Base-by-base conservation (phyloP, 2,797 vertebrate species). In the Artibeus lituratus region DNA sequence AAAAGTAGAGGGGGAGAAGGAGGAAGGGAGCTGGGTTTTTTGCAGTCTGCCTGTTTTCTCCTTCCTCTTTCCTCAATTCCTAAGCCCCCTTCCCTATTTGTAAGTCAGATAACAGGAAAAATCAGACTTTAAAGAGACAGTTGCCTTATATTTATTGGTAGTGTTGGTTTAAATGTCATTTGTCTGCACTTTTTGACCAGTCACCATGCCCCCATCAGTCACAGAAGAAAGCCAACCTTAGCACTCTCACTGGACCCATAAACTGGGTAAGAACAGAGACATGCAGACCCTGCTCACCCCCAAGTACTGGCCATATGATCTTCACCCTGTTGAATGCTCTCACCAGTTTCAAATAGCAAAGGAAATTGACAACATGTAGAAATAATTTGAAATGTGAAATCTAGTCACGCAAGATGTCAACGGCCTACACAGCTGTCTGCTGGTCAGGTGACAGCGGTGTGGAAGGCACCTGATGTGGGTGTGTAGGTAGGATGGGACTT, bases 361-460 rank as follows among this genome's bases (percentile, higher is more conserved):
- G 85, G 87, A 74, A 70, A 7, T 67, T 78, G 73, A 76, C 72
- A 85, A 6, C 5, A 42, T 35, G 39, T 16, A 62, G 77, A 83
- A 93, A 90, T 85, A n/a, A 90, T 39, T 35, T 81, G 51, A 93
- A 87, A 77, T 76, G 78, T 74, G 32, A 82, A 90, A 62, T 84
- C 72, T 19, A 53, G 83, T 74, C 35, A 7, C 14, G 21, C 69
- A 62, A 47, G 77, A 32, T 4, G 49, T 86, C 5, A 39, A 29
- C 32, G 32, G 37, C 29, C 76, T 90, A 69, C 44, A 89, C 14
- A 90, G 77, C 82, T 55, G 9, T 14, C 76, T 91, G 78, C 85
- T 9, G 2, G 32, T 49, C 70, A 42, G 37, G 42, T 35, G 74
- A 69, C 35, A 15, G 3, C 14, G 1, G 0, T 11, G 3, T 8